Evolutionary conservation across 2,888 invertebrate species (phyloP).

Genomic region (Pheosia tremula): DNA sequence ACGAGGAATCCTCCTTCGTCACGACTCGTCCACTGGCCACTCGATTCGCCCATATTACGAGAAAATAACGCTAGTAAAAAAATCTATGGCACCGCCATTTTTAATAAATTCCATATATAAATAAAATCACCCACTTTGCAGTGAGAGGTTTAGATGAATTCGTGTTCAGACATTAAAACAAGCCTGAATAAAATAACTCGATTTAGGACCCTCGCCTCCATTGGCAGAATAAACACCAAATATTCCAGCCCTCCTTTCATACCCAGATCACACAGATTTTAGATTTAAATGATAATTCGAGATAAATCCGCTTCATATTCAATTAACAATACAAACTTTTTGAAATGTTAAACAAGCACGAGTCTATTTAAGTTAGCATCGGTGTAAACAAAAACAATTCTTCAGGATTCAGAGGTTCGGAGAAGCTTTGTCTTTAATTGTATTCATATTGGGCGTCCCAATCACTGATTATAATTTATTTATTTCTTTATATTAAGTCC

Average conservation of each 20-base stretch:
- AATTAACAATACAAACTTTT: conserved; percentile 14
- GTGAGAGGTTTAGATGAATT: background rate
- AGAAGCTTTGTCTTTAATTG: background rate
- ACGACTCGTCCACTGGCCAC: too few species aligned
- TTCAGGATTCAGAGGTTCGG: background rate
- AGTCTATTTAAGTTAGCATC: conserved; percentile 11
- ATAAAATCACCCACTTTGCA: background rate
- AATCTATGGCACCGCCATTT: background rate
- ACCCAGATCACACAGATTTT: background rate
- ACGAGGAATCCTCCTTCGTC: too few species aligned
- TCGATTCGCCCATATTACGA: too few species aligned
- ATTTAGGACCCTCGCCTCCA: background rate
- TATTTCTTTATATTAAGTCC: too few species aligned
- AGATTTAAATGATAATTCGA: conserved; percentile 3
- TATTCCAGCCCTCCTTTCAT: background rate
- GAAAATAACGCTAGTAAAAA: too few species aligned
- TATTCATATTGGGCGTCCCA: background rate
- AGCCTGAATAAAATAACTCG: background rate
- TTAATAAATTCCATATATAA: background rate
- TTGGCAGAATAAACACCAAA: background rate
- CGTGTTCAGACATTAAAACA: background rate
- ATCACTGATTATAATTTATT: background rate
- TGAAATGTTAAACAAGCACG: conserved; percentile 2
- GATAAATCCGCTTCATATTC: conserved; percentile 8
- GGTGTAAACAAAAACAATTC: conserved; percentile 16